Percentiles rank a stretch among this genome's conserved stretches.
phyloP scores from a whole-genome alignment of 2,113 vertebrate genomes.

The Aramus guarauna region DNA sequence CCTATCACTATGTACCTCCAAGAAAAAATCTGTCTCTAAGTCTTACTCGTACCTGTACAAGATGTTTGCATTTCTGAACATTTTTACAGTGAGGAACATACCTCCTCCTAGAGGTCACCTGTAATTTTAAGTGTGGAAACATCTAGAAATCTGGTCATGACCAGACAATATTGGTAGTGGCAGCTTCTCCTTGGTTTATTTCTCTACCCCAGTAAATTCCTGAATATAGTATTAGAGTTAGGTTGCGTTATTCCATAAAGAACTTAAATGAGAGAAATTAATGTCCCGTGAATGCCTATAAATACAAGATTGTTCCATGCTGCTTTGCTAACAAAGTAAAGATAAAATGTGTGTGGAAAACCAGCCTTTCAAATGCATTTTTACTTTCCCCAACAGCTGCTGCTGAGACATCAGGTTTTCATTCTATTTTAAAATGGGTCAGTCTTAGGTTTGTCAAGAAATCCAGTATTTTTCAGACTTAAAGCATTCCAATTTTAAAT shows the following conservation, averaged over 20 bases:
- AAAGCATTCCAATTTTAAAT: not conserved
- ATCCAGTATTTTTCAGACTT: not conserved
- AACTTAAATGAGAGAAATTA: not conserved
- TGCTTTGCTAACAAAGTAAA: not conserved
- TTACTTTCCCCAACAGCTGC: not conserved
- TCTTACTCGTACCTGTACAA: not conserved
- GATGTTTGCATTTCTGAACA: not conserved
- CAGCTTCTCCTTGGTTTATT: not conserved
- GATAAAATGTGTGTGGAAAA: not conserved
- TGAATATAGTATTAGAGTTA: not conserved
- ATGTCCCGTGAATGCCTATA: not conserved
- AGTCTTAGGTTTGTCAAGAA: not conserved
- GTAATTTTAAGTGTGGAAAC: not conserved
- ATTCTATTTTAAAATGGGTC: not conserved
- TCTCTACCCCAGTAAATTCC: not conserved
- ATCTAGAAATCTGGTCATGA: not conserved
- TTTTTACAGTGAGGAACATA: not conserved
- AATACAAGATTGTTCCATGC: not conserved
- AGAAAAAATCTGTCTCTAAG: not conserved
- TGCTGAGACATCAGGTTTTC: not conserved
- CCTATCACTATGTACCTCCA: not conserved
- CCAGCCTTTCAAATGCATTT: not conserved
- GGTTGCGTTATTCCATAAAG: not conserved
- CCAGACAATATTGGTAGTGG: not conserved
- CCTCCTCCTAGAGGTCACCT: not conserved